These are phyloP conservation scores for Rhopalosiphum nymphaeae DNA, from an alignment of 2,888 invertebrate genomes.

Conservation along the genomic window DNA sequence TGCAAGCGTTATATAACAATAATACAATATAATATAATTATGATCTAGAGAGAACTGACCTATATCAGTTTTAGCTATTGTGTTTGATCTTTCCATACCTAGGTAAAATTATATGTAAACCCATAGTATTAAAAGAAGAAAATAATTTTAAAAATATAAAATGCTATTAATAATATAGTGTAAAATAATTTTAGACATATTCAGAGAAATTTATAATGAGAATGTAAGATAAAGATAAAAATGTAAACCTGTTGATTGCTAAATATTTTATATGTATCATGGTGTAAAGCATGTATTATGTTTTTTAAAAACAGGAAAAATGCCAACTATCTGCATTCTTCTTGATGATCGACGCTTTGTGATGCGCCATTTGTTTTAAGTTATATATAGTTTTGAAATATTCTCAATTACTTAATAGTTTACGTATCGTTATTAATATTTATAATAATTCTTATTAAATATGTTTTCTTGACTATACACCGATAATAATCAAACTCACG, in stretches of 20 bases:
- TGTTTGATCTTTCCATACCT: background rate
- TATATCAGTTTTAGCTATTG: background rate
- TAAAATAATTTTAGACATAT: background rate
- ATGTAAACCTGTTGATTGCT: background rate
- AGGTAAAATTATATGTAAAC: background rate
- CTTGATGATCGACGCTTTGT: background rate
- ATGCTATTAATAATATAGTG: background rate
- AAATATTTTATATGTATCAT: background rate
- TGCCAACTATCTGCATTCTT: background rate
- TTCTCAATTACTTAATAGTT: background rate
- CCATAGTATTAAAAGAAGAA: background rate
- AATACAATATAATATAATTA: background rate
- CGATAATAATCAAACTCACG: background rate
- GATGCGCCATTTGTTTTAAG: background rate
- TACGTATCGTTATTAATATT: background rate
- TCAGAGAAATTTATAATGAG: background rate
- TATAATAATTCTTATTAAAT: background rate
- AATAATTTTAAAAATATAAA: background rate
- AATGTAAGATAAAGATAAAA: background rate
- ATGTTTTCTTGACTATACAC: background rate
- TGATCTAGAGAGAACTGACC: background rate
- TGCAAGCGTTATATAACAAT: background rate
- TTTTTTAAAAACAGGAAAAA: background rate
- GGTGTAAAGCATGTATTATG: background rate
- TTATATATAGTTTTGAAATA: background rate